Percentiles rank a stretch among this genome's conserved stretches.
Conservation (phyloP, 2,113 vertebrate species). For the Pelusios castaneus region DNA sequence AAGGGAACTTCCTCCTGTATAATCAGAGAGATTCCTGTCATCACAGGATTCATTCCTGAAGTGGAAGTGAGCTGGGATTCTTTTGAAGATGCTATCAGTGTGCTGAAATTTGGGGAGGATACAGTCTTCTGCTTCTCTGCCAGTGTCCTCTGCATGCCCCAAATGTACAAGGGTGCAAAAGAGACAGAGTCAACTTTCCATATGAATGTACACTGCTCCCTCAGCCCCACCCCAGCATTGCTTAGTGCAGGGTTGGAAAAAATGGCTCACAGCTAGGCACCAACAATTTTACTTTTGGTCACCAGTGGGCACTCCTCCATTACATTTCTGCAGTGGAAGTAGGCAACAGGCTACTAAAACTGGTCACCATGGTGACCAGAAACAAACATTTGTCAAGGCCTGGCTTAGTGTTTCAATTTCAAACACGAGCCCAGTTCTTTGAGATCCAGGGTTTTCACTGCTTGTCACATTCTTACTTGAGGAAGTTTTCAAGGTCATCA, state of each 20-base stretch:
- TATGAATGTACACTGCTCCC: neutral
- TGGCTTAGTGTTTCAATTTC: neutral
- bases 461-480: conserved; percentile 83
- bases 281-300: no score
- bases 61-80: neutral
- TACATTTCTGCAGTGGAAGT: no score
- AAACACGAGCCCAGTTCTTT: neutral
- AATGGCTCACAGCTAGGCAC: no score
- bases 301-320: no score
- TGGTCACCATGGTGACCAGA: no score
- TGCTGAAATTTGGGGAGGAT: neutral
- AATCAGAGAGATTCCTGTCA: neutral
- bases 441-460: neutral
- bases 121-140: neutral
- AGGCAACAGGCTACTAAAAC: no score
- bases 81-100: neutral
- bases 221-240: neutral
- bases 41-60: neutral
- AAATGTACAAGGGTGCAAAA: neutral
- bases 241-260: no score
- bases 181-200: neutral
- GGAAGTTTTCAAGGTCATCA: conserved; percentile 93
- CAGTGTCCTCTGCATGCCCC: neutral
- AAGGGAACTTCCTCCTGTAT: neutral
- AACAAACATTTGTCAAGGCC: no score